Evolutionary conservation across 2,113 vertebrate genomes (phyloP), one percentile per base, ranked within the genome.

Genomic region (Steatornis caripensis): DNA sequence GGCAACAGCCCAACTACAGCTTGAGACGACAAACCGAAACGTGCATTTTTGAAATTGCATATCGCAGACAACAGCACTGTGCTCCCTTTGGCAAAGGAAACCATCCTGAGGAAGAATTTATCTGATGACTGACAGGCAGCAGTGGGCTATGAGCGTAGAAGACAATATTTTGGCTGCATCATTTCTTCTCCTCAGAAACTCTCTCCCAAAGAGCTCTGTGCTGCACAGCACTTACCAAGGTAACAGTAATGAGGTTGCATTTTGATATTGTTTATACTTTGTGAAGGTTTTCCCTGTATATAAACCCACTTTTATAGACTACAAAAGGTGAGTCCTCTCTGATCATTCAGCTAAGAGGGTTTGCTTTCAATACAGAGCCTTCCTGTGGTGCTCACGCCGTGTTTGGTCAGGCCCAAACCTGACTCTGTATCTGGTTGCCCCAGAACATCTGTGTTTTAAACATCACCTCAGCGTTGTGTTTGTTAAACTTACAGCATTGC

Each of bases 191-290:
- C 77, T 84, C 83, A 84, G 71, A 93, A 92, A 62, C n/a, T 90
- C 62, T 85, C 60, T 88, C 54, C 58, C 46, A 7, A 89, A 89
- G 68, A 84, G 58, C 79, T 92, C 54, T 86, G 87, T 43, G 49
- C 37, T 51, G 79, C 71, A 41, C 66, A 93, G 32, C 53, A 62
- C 87, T 90, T 95, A 87, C 49, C 29, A 80, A 86, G 66, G 84
- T 80, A 94, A 80, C 79, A 0, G 82, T 94, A 95, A 95, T 86
- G 82, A 97, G 68, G 85, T 43, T 90, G 84, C 37, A 70, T 93
- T 94, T 96, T 94, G 85, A 91, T 90, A 75, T 80, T 93, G 68
- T 95, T 96, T 94, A 86, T 69, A 74, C 66, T 91, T 91, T 91
- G 62, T 77, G 58, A 62, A 72, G 82, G 48, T 71, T 93, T 90